phyloP scores from a whole-genome alignment of 2,797 vertebrate genomes.

The Hoplostethus atlanticus region DNA sequence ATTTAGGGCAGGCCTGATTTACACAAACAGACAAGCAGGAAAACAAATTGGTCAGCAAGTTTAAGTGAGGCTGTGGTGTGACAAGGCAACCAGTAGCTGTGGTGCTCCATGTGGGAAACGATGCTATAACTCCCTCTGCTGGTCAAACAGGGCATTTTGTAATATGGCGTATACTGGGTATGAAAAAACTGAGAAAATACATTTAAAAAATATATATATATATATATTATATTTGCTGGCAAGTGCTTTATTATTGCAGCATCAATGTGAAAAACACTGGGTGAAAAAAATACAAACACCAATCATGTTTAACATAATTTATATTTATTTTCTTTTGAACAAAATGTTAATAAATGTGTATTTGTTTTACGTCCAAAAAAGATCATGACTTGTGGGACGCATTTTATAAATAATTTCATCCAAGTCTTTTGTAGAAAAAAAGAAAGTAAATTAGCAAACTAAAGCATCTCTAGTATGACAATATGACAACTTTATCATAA shows the following conservation, averaged over 20 bases:
- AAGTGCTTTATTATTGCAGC: not conserved
- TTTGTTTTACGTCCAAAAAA: slow-evolving; percentile 89
- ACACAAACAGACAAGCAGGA: no score
- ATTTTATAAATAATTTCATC: slow-evolving; percentile 91
- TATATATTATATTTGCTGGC: no score
- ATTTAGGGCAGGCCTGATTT: no score
- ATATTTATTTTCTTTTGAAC: slow-evolving; percentile 90
- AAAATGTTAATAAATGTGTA: slow-evolving; percentile 89
- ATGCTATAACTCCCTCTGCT: slow-evolving; percentile 24
- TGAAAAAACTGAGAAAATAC: not conserved
- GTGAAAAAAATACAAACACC: slow-evolving; percentile 64
- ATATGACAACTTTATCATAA: slow-evolving; percentile 86
- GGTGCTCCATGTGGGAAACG: not conserved
- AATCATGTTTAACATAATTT: slow-evolving; percentile 87
- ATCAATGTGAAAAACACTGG: not conserved
- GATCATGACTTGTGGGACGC: slow-evolving; percentile 88
- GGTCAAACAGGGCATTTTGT: not conserved
- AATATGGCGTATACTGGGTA: no score
- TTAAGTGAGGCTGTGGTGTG: not conserved
- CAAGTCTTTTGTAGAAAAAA: slow-evolving; percentile 90
- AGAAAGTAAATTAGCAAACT: slow-evolving; percentile 88
- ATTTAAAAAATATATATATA: not conserved
- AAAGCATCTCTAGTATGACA: slow-evolving; percentile 90
- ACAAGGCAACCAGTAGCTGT: no score
- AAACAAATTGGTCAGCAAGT: no score